Conservation (phyloP, 2,888 invertebrate genomes). For the Stenchaetothrips biformis region DNA sequence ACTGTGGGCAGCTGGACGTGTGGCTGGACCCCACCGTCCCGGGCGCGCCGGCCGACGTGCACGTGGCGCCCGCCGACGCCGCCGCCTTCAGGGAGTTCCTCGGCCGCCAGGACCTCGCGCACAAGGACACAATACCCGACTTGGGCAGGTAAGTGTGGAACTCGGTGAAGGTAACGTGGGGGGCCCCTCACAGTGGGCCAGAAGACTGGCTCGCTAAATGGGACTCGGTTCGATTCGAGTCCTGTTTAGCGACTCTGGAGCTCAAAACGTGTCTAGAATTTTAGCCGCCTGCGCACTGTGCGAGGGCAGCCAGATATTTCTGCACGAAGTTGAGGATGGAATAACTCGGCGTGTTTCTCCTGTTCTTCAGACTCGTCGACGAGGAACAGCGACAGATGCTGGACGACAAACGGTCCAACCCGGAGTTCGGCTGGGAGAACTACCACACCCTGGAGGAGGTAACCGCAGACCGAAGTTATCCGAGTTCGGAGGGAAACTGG, state of each 20-base stretch:
- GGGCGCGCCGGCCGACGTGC: neutral
- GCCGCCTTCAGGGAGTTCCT: neutral
- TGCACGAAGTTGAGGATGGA: neutral
- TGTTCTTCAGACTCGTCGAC: neutral
- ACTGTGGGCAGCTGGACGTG: neutral
- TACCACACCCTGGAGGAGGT: constrained; percentile 34
- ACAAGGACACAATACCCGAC: neutral
- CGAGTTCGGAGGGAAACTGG: too few species aligned
- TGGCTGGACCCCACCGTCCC: neutral
- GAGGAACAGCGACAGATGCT: neutral
- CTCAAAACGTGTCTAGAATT: too few species aligned
- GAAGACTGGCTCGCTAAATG: too few species aligned
- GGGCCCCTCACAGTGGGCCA: too few species aligned
- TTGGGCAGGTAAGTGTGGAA: neutral
- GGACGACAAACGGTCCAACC: neutral
- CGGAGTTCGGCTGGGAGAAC: constrained; percentile 32
- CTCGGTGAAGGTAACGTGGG: too few species aligned
- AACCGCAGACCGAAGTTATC: constrained; percentile 1
- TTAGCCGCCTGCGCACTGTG: too few species aligned
- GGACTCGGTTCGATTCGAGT: too few species aligned
- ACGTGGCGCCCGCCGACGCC: neutral
- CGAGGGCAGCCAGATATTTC: neutral
- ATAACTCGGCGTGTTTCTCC: neutral
- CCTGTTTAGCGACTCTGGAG: too few species aligned
- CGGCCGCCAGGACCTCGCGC: neutral